Conservation (phyloP, 2,797 vertebrate genomes). For the Pyrocephalus nanus region DNA sequence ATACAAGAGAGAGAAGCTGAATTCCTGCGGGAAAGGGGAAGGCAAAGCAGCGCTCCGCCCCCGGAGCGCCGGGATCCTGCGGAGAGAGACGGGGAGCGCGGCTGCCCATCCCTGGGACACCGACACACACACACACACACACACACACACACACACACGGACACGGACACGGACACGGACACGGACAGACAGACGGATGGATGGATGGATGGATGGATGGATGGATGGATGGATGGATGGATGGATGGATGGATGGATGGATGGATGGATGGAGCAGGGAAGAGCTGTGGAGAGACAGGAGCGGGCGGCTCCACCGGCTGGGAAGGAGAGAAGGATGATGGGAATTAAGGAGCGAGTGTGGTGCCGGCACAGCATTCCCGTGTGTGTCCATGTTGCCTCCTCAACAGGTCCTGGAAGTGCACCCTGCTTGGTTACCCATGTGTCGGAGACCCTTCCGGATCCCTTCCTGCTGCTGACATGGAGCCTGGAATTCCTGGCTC, state of each 20-base stretch:
- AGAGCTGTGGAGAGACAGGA: constrained; percentile 55
- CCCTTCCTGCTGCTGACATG: not conserved
- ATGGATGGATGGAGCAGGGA: not conserved
- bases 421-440: not conserved
- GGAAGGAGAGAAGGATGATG: constrained; percentile 54
- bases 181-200: no score
- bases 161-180: not conserved
- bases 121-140: not conserved
- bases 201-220: not conserved
- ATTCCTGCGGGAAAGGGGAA: constrained; percentile 61
- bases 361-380: not conserved
- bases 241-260: not conserved
- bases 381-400: not conserved
- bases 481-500: not conserved
- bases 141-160: not conserved
- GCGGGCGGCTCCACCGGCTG: constrained; percentile 44
- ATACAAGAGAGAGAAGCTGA: constrained; percentile 78
- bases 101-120: not conserved
- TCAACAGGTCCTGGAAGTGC: not conserved
- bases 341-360: not conserved
- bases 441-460: rapidly evolving
- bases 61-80: constrained; percentile 47
- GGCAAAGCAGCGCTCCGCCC: constrained; percentile 20
- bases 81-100: constrained; percentile 1
- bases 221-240: not conserved